Percentiles rank a stretch among this genome's conserved stretches.
phyloP scores from a whole-genome alignment of 2,797 vertebrate genomes.

The Protosalanx chinensis region DNA sequence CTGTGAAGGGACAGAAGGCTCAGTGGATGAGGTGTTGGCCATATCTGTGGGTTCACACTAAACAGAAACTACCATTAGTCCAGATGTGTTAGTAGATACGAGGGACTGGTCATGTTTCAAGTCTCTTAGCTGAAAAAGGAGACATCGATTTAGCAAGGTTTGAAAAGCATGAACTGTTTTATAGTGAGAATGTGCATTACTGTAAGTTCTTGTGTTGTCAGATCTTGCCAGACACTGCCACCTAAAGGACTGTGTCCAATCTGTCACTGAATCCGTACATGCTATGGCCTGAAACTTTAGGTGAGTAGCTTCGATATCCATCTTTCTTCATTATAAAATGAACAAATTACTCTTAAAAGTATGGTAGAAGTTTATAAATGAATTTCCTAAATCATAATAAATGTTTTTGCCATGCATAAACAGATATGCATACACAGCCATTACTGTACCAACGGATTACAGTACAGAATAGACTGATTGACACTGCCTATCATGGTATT shows the following conservation, averaged over 20 bases:
- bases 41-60: neutral
- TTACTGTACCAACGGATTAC: neutral
- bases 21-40: too few relatives aligned
- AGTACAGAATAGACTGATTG: neutral
- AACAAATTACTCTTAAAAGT: too few relatives aligned
- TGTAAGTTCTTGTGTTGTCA: neutral
- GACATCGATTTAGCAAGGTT: neutral
- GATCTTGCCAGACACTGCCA: slow-evolving; percentile 23
- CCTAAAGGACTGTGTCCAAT: slow-evolving; percentile 12
- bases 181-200: neutral
- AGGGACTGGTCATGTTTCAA: neutral
- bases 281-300: neutral
- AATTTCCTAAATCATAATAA: too few relatives aligned
- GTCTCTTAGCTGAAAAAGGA: too few relatives aligned
- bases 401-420: neutral
- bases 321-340: too few relatives aligned
- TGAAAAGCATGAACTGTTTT: neutral
- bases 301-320: too few relatives aligned
- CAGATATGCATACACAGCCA: neutral
- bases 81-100: neutral
- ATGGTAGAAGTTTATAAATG: too few relatives aligned
- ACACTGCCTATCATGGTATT: neutral
- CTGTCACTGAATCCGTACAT: neutral
- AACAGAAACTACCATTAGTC: neutral
- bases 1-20: neutral